Evolutionary conservation across 2,888 invertebrate genomes (phyloP).

Genomic region (Cryptocephalus moraei): DNA sequence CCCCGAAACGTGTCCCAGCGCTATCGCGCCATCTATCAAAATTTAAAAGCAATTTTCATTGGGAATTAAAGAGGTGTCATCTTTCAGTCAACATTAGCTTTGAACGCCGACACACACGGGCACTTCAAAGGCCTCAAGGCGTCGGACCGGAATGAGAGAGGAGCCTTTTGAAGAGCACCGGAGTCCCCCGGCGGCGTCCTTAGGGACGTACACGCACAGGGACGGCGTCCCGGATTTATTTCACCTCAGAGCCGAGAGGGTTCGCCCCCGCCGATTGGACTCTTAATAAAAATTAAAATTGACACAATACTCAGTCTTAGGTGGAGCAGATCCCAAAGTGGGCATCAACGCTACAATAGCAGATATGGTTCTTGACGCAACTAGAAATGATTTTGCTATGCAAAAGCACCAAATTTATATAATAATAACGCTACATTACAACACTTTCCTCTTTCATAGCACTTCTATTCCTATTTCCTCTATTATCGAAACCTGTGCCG

Average conservation of each 20-base stretch:
- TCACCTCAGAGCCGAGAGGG: neutral
- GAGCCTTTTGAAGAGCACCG: constrained; percentile 5
- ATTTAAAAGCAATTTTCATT: constrained; percentile 36
- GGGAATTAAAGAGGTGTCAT: constrained; percentile 38
- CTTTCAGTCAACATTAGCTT: constrained; percentile 33
- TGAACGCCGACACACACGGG: constrained; percentile 12
- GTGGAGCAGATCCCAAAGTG: too few species aligned
- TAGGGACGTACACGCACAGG: constrained; percentile 9
- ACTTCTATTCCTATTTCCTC: too few species aligned
- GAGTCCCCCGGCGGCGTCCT: constrained; percentile 9
- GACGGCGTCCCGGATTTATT: neutral
- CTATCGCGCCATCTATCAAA: constrained; percentile 33
- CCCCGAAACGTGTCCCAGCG: constrained; percentile 8
- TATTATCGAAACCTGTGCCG: too few species aligned
- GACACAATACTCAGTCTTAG: too few species aligned
- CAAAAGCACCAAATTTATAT: too few species aligned
- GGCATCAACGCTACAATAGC: too few species aligned
- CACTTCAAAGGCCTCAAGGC: constrained; percentile 33
- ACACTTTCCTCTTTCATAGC: too few species aligned
- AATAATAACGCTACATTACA: too few species aligned
- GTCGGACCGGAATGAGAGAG: constrained; percentile 31
- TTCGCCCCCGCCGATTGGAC: too few species aligned
- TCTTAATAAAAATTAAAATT: too few species aligned
- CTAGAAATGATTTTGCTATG: too few species aligned
- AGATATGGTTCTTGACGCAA: too few species aligned